phyloP scores from a whole-genome alignment of 2,888 invertebrate genomes.

The Morinoia aosen region DNA sequence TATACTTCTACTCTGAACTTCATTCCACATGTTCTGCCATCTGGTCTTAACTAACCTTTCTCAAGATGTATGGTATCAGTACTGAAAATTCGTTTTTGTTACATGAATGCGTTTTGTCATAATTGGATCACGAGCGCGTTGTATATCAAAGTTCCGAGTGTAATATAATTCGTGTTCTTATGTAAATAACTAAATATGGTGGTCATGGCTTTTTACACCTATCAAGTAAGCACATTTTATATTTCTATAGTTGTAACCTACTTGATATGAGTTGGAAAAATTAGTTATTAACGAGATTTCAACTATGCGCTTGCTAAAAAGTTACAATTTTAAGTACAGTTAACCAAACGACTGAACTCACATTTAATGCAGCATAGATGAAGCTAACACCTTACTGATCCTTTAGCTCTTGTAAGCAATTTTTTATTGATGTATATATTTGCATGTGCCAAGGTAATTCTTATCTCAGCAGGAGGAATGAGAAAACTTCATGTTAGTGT shows the following conservation, averaged over 20 bases:
- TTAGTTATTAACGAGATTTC: constrained; percentile 4
- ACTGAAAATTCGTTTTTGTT: background rate
- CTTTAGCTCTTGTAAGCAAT: background rate
- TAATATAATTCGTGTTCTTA: constrained; percentile 44
- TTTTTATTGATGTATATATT: constrained; percentile 36
- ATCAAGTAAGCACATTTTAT: constrained; percentile 43
- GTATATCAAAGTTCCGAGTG: background rate
- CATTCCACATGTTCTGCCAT: constrained; percentile 2
- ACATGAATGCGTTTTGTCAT: background rate
- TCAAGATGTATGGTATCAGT: background rate
- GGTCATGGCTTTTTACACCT: constrained; percentile 52
- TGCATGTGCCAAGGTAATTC: constrained; percentile 45
- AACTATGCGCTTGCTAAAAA: constrained; percentile 33
- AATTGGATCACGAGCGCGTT: constrained; percentile 6
- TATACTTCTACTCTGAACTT: background rate
- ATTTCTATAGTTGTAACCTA: constrained; percentile 31
- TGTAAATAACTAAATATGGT: constrained; percentile 41
- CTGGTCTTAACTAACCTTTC: background rate
- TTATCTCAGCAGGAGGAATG: background rate
- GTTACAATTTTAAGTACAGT: constrained; percentile 29
- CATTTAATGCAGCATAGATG: background rate
- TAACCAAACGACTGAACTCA: constrained; percentile 19
- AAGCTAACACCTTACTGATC: constrained; percentile 44
- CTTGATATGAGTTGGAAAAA: background rate
- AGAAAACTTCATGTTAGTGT: constrained; percentile 16